Conservation (phyloP, 2,113 vertebrate genomes). For the Tichodroma muraria region DNA sequence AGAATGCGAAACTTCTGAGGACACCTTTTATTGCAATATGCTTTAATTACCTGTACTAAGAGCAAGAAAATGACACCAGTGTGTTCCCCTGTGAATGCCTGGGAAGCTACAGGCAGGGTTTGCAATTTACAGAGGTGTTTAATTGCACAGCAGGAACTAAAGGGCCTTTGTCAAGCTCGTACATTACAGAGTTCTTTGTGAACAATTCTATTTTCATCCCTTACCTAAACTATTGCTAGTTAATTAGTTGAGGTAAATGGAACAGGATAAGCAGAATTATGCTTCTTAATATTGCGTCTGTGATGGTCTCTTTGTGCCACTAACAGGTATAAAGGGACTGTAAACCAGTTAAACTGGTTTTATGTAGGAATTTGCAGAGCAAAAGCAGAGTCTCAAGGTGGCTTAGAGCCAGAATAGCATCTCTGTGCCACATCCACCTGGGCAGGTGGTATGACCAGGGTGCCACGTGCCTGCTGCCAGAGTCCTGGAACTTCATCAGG, state of each 20-base stretch:
- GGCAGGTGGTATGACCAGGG: not conserved
- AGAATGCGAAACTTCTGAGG: not conserved
- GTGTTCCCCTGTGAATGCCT: not conserved
- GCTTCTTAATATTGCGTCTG: not conserved
- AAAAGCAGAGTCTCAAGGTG: not conserved
- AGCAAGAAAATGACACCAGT: not conserved
- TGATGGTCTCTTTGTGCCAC: slow-evolving; percentile 19
- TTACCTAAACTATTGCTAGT: not conserved
- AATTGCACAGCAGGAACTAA: not conserved
- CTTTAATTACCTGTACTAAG: not conserved
- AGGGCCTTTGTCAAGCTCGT: not conserved
- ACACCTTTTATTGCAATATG: not conserved
- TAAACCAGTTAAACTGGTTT: slow-evolving; percentile 41
- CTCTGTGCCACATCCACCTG: not conserved
- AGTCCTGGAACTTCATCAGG: not conserved
- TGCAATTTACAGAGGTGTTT: not conserved
- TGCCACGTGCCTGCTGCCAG: not conserved
- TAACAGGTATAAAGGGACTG: not conserved
- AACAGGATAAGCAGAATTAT: not conserved
- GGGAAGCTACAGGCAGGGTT: not conserved
- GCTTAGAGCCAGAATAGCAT: not conserved
- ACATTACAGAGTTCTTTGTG: not conserved
- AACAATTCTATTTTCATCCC: not conserved
- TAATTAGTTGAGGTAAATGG: slow-evolving; percentile 26
- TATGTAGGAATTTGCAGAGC: not conserved